These are phyloP conservation scores for Anabacerthia variegaticeps DNA, from an alignment of 2,797 vertebrate genomes.

Conservation along the genomic window DNA sequence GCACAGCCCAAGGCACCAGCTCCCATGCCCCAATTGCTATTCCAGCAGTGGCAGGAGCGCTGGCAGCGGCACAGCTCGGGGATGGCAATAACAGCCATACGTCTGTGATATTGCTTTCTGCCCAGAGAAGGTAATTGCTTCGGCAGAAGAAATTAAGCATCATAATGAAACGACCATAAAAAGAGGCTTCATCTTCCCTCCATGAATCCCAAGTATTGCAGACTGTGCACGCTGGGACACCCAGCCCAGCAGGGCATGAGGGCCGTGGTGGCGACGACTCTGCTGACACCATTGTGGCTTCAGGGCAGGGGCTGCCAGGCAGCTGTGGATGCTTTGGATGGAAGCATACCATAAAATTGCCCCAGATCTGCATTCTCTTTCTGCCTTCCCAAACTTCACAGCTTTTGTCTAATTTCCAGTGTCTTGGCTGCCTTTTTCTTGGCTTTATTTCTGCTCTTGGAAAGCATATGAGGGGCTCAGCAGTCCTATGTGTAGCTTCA, in stretches of 20 bases:
- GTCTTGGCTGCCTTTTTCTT: neutral
- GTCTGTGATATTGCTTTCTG: neutral
- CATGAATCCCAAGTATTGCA: accelerated
- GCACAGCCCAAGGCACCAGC: neutral
- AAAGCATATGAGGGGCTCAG: accelerated
- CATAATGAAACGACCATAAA: neutral
- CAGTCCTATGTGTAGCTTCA: accelerated
- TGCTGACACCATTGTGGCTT: accelerated
- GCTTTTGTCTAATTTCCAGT: neutral
- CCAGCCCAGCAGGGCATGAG: accelerated
- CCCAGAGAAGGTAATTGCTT: neutral
- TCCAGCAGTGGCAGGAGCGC: neutral
- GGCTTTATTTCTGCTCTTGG: neutral
- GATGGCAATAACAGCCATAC: neutral
- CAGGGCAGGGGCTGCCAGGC: accelerated
- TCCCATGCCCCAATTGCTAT: accelerated
- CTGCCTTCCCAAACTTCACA: neutral
- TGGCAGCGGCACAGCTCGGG: neutral
- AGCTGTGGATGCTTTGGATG: neutral
- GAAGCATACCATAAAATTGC: neutral
- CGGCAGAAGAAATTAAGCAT: neutral
- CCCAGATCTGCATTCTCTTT: neutral
- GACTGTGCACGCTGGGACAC: neutral
- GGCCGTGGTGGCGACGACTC: accelerated
- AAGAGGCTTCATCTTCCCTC: neutral